Evolutionary conservation across 2,113 vertebrate species (phyloP).

Genomic region (Cololabis saira): DNA sequence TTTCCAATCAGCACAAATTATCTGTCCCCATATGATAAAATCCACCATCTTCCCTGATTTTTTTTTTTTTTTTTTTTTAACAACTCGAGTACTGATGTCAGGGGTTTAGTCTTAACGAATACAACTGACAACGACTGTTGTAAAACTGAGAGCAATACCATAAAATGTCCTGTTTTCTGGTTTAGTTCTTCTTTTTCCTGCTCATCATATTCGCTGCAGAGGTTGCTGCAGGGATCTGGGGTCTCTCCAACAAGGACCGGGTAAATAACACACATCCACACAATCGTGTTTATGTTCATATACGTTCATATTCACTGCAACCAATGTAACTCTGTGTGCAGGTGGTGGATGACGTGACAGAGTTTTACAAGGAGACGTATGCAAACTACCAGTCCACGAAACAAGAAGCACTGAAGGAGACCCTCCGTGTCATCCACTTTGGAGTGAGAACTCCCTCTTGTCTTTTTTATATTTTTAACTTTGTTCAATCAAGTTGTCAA

Average conservation of each 20-base stretch:
- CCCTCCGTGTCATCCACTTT: slow-evolving; percentile 85
- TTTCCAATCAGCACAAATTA: no score
- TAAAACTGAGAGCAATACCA: background rate
- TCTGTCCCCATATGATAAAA: no score
- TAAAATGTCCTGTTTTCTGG: background rate
- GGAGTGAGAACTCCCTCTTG: slow-evolving; percentile 75
- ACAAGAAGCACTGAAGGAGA: slow-evolving; percentile 80
- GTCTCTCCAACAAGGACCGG: slow-evolving; percentile 87
- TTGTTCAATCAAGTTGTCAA: background rate
- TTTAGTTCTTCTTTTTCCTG: slow-evolving; percentile 94
- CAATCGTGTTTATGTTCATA: no score
- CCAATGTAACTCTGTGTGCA: slow-evolving; percentile 5
- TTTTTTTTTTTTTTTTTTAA: no score
- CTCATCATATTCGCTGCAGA: slow-evolving; percentile 93
- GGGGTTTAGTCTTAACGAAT: no score
- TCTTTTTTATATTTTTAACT: background rate
- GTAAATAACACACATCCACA: slow-evolving; percentile 65
- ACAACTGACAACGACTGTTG: no score
- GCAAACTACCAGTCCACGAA: slow-evolving; percentile 68
- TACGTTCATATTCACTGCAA: background rate
- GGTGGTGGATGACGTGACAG: slow-evolving; percentile 85
- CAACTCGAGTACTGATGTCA: no score
- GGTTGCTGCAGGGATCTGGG: slow-evolving; percentile 94
- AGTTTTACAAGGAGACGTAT: slow-evolving; percentile 88
- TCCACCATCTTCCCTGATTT: no score